phyloP scores from a whole-genome alignment of 2,797 vertebrate species.

The Syngnathus rostellatus region DNA sequence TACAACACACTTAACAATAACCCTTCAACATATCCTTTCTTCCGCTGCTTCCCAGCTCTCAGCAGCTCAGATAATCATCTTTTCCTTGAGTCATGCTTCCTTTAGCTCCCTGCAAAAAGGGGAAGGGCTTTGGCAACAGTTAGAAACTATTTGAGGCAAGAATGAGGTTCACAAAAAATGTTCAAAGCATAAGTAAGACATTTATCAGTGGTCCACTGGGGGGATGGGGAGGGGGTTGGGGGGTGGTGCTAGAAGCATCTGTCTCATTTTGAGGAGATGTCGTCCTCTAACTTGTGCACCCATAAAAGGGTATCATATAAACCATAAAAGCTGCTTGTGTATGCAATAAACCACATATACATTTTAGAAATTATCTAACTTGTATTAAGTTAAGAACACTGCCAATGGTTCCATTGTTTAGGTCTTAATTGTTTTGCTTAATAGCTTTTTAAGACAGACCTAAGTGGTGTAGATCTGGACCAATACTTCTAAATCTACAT shows the following conservation, averaged over 20 bases:
- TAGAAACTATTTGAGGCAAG: background rate
- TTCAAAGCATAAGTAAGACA: background rate
- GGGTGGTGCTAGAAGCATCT: too few species aligned
- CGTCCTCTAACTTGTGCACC: too few species aligned
- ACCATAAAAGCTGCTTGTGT: background rate
- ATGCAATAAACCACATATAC: background rate
- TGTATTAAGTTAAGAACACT: background rate
- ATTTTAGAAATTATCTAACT: background rate
- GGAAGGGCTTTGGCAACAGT: conserved; percentile 19
- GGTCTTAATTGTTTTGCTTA: background rate
- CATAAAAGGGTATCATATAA: conserved; percentile 1
- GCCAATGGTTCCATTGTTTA: background rate
- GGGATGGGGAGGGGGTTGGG: background rate
- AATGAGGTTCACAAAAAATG: background rate
- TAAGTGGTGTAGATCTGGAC: background rate
- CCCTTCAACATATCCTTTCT: conserved; percentile 10
- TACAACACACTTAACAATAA: conserved; percentile 5
- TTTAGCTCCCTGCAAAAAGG: conserved; percentile 14
- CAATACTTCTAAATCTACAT: background rate
- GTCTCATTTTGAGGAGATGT: background rate
- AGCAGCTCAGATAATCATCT: conserved; percentile 29
- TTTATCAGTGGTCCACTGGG: background rate
- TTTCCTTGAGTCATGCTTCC: conserved; percentile 18
- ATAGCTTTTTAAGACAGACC: background rate
- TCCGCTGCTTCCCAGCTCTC: conserved; percentile 4